Evolutionary conservation across 2,113 vertebrate genomes (phyloP), one percentile per base, ranked within the genome.

Genomic region (Phylloscopus trochiloides): DNA sequence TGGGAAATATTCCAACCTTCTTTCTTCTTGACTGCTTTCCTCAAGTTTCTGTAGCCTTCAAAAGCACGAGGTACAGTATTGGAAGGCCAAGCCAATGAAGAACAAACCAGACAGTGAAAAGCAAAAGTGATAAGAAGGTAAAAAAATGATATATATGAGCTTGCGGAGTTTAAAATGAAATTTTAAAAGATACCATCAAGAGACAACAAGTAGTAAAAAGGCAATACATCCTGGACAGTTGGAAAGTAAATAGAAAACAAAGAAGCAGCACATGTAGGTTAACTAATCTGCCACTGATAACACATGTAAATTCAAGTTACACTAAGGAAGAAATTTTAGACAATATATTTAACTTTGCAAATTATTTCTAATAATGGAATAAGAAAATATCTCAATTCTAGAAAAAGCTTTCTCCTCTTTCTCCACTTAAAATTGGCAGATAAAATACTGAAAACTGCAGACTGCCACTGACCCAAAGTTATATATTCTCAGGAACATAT

Each of bases 11-110:
- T 98, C 99, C 98, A 99, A 99, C 99, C 99, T 99, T 99, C 97
- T 96, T 83, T 98, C 98, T 95, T 98, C 98, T 93, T 97, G 98
- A 98, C 94, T 98, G 98, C 95, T 98, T 98, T 98, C 98, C 96
- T 99, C 98, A 97, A 98, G 98, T 97, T 98, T 98, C 98, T 98
- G 98, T 96, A 99, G 99, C 98, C 99, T 99, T 99, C 97, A 96
- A 97, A 98, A 98, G 97, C 97, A 96, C 91, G 97, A 98, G 97
- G 98, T 97, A 98, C 97, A 98, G 93, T 98, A 98, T 98, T 97
- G 97, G 97, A 98, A 97, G 96, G 97, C 98, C 98, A 98, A 98
- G 97, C 97, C 98, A 98, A 98, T 97, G 98, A 98, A 97, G 97
- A 94, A 98, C 97, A 98, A 98, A 98, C 97, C 97, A 98, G 98